Percentiles rank a stretch among this genome's conserved stretches.
phyloP scores from a whole-genome alignment of 2,113 vertebrate species.

The Serinus canaria region DNA sequence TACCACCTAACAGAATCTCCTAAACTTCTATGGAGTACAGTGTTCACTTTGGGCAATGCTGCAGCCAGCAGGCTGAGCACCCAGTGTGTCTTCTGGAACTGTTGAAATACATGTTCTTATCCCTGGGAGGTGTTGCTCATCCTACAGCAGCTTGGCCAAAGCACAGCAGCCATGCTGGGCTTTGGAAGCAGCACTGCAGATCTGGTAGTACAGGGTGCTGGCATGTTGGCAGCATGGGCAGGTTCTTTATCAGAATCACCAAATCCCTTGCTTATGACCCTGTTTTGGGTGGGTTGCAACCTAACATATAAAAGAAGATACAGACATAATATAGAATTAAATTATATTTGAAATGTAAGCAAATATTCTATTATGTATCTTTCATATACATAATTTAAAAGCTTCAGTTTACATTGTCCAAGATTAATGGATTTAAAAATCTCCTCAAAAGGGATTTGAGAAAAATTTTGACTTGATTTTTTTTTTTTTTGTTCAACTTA shows the following conservation, averaged over 20 bases:
- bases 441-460: neutral
- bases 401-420: neutral
- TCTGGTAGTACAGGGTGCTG: neutral
- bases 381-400: neutral
- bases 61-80: fast-evolving
- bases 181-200: neutral
- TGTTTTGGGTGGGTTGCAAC: neutral
- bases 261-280: neutral
- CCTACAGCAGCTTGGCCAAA: neutral
- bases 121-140: neutral
- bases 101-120: fast-evolving
- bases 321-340: neutral
- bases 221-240: fast-evolving
- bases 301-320: neutral
- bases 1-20: neutral
- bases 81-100: neutral
- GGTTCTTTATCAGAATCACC: neutral
- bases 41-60: neutral
- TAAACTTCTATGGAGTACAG: fast-evolving
- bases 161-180: neutral
- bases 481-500: neutral
- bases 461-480: neutral
- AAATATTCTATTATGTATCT: neutral
- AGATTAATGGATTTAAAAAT: neutral
- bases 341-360: neutral